These are phyloP conservation scores for Dinomys branickii DNA, from an alignment of 2,113 vertebrate genomes.

Conservation along the genomic window DNA sequence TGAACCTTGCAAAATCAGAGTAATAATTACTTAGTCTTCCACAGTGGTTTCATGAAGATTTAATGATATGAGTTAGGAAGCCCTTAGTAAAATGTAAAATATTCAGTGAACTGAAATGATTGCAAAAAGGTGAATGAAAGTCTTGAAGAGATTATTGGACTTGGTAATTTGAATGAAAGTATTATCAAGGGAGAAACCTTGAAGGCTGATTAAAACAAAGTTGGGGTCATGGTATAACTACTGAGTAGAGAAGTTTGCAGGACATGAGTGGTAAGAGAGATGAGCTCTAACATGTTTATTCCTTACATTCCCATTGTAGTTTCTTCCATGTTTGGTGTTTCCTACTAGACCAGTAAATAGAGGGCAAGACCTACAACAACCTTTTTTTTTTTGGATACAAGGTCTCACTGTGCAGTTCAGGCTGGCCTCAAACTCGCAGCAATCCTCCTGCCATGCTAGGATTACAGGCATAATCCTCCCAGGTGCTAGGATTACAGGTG, in stretches of 20 bases:
- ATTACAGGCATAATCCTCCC: not conserved
- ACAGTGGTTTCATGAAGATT: not conserved
- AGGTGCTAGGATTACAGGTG: too few relatives aligned
- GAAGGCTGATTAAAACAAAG: not conserved
- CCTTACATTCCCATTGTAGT: not conserved
- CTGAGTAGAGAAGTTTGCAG: not conserved
- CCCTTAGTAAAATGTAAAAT: slow-evolving; percentile 21
- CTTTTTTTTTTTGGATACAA: not conserved
- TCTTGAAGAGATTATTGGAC: not conserved
- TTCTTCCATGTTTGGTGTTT: not conserved
- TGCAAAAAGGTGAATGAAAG: not conserved
- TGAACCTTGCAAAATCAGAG: slow-evolving; percentile 26
- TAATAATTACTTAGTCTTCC: not conserved
- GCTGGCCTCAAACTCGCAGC: not conserved
- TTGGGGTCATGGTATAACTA: not conserved
- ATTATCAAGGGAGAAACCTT: not conserved
- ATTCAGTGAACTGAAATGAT: not conserved
- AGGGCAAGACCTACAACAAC: not conserved
- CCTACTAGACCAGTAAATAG: not conserved
- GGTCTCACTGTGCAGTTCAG: not conserved
- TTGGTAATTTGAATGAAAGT: slow-evolving; percentile 34
- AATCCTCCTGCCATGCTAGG: not conserved
- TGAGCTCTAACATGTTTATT: not conserved
- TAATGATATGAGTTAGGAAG: slow-evolving; percentile 37
- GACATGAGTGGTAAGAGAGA: not conserved